Evolutionary conservation across 2,797 vertebrate genomes (phyloP).

Genomic region (Dipus sagitta): DNA sequence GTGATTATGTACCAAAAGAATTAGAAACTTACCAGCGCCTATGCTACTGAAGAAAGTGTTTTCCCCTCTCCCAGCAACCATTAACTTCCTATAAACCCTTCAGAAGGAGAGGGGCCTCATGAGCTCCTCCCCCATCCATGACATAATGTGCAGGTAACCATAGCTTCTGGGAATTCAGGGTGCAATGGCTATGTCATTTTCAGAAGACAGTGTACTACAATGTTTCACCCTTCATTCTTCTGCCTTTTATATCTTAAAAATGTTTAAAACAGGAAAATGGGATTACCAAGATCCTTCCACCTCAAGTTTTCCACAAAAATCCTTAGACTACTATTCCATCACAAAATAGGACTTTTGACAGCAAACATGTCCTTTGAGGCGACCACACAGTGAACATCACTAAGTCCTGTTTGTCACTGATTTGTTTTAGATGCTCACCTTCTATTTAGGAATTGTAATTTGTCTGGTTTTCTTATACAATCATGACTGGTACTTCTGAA

Average conservation of each 20-base stretch:
- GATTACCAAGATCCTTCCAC: neutral
- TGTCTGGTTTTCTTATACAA: constrained; percentile 15
- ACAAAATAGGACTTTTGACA: neutral
- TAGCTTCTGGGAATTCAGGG: no score
- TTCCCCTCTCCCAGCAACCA: no score
- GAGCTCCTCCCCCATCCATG: no score
- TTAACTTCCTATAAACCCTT: no score
- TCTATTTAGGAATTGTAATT: neutral
- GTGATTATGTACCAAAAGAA: no score
- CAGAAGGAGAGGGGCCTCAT: no score
- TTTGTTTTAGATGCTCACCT: neutral
- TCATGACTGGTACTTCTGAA: neutral
- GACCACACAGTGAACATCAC: neutral
- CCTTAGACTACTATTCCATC: neutral
- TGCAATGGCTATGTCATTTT: no score
- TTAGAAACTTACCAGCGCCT: no score
- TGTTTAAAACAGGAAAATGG: constrained; percentile 29
- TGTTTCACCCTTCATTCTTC: no score
- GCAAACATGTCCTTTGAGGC: neutral
- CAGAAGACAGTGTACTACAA: no score
- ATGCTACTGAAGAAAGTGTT: no score
- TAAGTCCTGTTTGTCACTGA: neutral
- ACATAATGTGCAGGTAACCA: no score
- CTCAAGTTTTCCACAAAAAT: neutral
- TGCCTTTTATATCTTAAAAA: neutral